Evolutionary conservation across 1,140 invertebrate genomes (phyloP).

Genomic region (Mizuhopecten yessoensis): DNA sequence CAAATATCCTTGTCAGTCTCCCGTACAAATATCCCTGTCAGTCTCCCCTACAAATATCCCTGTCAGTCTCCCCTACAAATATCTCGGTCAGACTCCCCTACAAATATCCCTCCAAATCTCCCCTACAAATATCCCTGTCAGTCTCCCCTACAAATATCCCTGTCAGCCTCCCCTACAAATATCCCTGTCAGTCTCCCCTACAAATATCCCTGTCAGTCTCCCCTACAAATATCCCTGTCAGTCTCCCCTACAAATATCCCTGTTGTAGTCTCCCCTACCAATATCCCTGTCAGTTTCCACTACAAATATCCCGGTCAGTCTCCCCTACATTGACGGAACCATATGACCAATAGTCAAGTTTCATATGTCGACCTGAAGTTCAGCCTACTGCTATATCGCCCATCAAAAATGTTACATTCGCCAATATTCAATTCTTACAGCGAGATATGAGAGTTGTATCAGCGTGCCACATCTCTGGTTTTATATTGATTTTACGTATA

Average conservation of each 20-base stretch:
- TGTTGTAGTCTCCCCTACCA: neutral
- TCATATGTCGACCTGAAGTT: conserved; percentile 1
- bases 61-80: neutral
- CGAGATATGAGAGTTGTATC: conserved; percentile 40
- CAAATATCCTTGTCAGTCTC: neutral
- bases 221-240: neutral
- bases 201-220: neutral
- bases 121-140: neutral
- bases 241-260: neutral
- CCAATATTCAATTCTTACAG: conserved; percentile 48
- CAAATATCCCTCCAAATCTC: neutral
- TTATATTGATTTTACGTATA: conserved; percentile 49
- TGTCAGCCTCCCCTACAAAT: neutral
- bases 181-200: neutral
- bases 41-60: neutral
- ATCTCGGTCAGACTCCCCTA: neutral
- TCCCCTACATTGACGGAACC: neutral
- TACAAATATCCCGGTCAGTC: neutral
- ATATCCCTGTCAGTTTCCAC: no score
- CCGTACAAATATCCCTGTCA: neutral
- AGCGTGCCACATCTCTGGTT: neutral
- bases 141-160: neutral
- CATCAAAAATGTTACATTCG: conserved; percentile 39
- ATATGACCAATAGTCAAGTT: conserved; percentile 14
- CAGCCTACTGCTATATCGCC: conserved; percentile 26